Base-by-base conservation (phyloP, 1,140 invertebrate species). In the Eciton burchellii region DNA sequence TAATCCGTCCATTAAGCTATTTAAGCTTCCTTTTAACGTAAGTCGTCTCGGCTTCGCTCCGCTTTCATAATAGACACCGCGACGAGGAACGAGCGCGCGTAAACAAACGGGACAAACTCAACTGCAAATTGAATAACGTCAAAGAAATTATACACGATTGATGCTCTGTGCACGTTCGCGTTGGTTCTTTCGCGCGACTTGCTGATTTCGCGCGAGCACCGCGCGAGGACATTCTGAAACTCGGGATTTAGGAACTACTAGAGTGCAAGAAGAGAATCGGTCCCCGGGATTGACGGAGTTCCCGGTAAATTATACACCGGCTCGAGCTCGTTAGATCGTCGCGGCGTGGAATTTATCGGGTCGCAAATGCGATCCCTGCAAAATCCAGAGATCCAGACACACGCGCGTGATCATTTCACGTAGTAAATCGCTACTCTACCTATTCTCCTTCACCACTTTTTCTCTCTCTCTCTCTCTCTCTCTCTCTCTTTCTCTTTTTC, bases 381-480 rank as follows among this genome's bases (percentile, higher is more conserved):
- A 43, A 26, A 68, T 68, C 35, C 41, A 41, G 72, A 63, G 60
- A 76, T 76, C n/a, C 41, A 21, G 57, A 45, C 19, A 35, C 72
- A 35, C 6, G 35, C 35, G 35, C 35, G 35, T 43, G 63, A 76
- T 76, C 72, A 65, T 59, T 76, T 76, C 59, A 35, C 59, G 14
- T 74, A 74, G 47, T 74, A 65, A 49, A 41, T 76, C n/a, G n/a
- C n/a, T 76, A 76, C 62, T n/a, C 43, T 57, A n/a, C 63, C 47
- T 47, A 60, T n/a, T 19, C 24, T 21, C 26, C 35, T 2, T 35
- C 6, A 35, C 35, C 35, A 35, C 2, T n/a, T n/a, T n/a, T n/a
- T n/a, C n/a, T n/a, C 35, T 6, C 35, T 35, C 35, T 35, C 6
- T 6, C 2, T 35, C 52, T 3, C 29, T 11, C 41, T 1, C 43